These are phyloP conservation scores for Andricus quercusramuli DNA, from an alignment of 2,888 invertebrate species.

Conservation along the genomic window DNA sequence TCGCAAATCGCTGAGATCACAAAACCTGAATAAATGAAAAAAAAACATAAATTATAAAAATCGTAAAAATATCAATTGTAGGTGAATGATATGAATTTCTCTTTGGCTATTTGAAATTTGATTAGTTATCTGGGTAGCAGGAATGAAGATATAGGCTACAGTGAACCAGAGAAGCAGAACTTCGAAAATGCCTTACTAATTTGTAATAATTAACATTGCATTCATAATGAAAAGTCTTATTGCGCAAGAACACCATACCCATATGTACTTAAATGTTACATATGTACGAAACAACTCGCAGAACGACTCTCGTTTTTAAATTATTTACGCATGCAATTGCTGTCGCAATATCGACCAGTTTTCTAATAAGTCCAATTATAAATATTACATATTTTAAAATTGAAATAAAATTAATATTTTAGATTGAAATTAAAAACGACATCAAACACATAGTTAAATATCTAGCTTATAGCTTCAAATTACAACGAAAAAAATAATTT, in stretches of 20 bases:
- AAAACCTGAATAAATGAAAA: conserved; percentile 81
- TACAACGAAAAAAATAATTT: neutral
- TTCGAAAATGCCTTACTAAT: neutral
- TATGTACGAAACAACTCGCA: neutral
- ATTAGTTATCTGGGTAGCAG: neutral
- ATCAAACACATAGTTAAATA: neutral
- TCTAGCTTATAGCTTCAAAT: neutral
- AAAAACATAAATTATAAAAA: neutral
- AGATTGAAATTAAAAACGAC: neutral
- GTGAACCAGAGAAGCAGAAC: neutral
- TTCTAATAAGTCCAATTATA: neutral
- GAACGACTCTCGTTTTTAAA: conserved; percentile 32
- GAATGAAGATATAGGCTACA: neutral
- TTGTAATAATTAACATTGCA: neutral
- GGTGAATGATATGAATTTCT: neutral
- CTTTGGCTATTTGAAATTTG: neutral
- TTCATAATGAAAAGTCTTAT: conserved; percentile 23
- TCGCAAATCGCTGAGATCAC: conserved; percentile 96
- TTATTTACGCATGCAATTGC: neutral
- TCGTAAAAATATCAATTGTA: no score
- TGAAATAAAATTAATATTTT: neutral
- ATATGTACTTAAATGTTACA: neutral
- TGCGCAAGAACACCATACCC: conserved; percentile 2
- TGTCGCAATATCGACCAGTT: neutral
- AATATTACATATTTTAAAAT: neutral